Base-by-base conservation (phyloP, 1,140 invertebrate species). In the Cheumatopsyche charites region DNA sequence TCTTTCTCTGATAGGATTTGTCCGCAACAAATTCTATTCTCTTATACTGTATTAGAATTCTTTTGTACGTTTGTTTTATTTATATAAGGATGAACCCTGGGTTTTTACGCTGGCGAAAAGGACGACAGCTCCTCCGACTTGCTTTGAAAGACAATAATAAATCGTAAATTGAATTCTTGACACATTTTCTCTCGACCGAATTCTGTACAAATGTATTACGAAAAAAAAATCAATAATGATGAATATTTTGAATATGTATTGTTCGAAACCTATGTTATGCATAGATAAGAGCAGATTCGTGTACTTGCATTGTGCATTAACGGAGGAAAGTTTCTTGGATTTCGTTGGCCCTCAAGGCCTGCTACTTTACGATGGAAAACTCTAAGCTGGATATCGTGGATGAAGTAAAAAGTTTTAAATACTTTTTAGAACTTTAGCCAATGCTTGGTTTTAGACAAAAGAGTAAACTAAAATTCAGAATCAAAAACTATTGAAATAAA, bases 221-320 rank as follows among this genome's bases (percentile, higher is more conserved):
- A n/a, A 47, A n/a, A 47, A 7, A 4, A 47, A 47, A 47, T 36
- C 2, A 47, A 47, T 47, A 13, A 3, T 47, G 13, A 3, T 36
- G 29, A 36, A 3, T 36, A 3, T 36, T 36, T 36, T 36, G 29
- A 4, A 4, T 3, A 36, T 36, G 9, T 36, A 36, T 36, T 36
- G 29, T 36, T 3, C 9, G 3, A 4, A 36, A 36, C 29, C 29
- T 36, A 4, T 36, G n/a, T n/a, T n/a, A n/a, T n/a, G 29, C 3
- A 36, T 36, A n/a, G 13, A 49, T 49, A 36, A 36, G 29, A 36
- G 9, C 9, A 9, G 29, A 9, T 3, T 36, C 29, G 29, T 43
- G 62, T 49, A 62, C 63, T 67, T 43, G 66, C 71, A 68, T 67
- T 73, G 71, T 68, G 71, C 71, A 73, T 68, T 73, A 73, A 62